Conservation (phyloP, 1,140 invertebrate species). For the Zaprionus kolodkinae region DNA sequence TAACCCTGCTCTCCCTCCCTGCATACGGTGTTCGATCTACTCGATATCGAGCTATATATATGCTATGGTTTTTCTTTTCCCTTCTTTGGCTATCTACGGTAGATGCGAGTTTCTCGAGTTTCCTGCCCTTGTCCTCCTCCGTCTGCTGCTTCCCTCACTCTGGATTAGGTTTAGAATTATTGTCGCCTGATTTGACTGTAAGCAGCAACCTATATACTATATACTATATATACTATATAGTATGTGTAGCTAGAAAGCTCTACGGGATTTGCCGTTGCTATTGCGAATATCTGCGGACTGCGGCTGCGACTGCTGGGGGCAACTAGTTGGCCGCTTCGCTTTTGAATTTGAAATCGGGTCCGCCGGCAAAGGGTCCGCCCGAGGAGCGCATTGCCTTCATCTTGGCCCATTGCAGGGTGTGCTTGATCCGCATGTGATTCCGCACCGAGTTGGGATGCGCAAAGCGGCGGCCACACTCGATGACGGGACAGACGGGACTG, state of each 20-base stretch:
- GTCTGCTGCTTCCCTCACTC: not conserved
- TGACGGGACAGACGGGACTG: slow-evolving; percentile 91
- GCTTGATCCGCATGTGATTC: slow-evolving; percentile 93
- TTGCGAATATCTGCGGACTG: too few species aligned
- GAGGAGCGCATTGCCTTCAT: slow-evolving; percentile 93
- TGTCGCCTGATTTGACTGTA: slow-evolving; percentile 69
- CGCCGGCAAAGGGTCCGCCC: slow-evolving; percentile 85
- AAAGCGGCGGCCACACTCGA: slow-evolving; percentile 89
- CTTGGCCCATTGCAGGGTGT: slow-evolving; percentile 90
- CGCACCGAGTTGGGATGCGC: slow-evolving; percentile 92
- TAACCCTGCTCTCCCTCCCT: not conserved
- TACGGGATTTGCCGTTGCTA: not conserved
- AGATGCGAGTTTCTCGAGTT: slow-evolving; percentile 76
- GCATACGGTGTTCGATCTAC: not conserved
- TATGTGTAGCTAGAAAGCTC: slow-evolving; percentile 55
- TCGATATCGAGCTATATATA: slow-evolving; percentile 9
- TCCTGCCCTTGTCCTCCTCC: not conserved
- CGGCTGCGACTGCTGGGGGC: too few species aligned
- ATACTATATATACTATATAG: too few species aligned
- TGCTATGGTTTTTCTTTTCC: slow-evolving; percentile 27
- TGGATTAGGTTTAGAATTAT: slow-evolving; percentile 65
- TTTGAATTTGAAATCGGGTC: slow-evolving; percentile 83
- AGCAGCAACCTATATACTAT: slow-evolving; percentile 44
- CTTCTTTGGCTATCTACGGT: slow-evolving; percentile 72
- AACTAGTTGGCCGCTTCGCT: slow-evolving; percentile 73